Evolutionary conservation across 2,113 vertebrate species (phyloP).

Genomic region (Hyaena hyaena): DNA sequence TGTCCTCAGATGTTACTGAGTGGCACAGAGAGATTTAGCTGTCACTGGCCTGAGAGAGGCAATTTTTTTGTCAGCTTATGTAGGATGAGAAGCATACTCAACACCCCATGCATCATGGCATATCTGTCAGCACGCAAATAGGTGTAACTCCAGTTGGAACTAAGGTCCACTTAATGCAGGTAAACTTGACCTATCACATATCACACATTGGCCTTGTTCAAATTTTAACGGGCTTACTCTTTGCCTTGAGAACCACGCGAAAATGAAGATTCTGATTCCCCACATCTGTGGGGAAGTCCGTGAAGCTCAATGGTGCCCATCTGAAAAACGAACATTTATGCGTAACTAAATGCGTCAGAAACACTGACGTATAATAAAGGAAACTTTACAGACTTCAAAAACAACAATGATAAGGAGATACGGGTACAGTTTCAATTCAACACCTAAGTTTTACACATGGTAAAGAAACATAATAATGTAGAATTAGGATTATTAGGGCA

Average conservation of each 20-base stretch:
- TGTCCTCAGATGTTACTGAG: accelerated
- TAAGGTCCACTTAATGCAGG: constrained; percentile 20
- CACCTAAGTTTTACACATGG: not conserved
- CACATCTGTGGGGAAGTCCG: not conserved
- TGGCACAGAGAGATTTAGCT: not conserved
- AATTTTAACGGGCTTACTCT: not conserved
- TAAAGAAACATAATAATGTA: not conserved
- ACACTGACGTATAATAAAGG: not conserved
- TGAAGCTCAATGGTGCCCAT: not conserved
- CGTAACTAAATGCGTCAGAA: not conserved
- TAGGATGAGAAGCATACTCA: not conserved
- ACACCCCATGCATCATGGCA: not conserved
- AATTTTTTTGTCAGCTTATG: not conserved
- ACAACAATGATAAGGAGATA: not conserved
- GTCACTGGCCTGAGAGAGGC: not conserved
- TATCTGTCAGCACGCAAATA: not conserved
- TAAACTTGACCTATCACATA: not conserved
- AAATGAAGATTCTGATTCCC: no score
- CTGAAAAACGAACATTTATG: not conserved
- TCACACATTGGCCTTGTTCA: not conserved
- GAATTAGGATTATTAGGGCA: not conserved
- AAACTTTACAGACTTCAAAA: not conserved
- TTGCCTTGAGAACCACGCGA: accelerated
- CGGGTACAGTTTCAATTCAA: not conserved
- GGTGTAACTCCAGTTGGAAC: constrained; percentile 13